Percentiles rank a stretch among this genome's conserved stretches.
Conservation (phyloP, 1,140 invertebrate genomes). For the Drosophila kurseongensis region DNA sequence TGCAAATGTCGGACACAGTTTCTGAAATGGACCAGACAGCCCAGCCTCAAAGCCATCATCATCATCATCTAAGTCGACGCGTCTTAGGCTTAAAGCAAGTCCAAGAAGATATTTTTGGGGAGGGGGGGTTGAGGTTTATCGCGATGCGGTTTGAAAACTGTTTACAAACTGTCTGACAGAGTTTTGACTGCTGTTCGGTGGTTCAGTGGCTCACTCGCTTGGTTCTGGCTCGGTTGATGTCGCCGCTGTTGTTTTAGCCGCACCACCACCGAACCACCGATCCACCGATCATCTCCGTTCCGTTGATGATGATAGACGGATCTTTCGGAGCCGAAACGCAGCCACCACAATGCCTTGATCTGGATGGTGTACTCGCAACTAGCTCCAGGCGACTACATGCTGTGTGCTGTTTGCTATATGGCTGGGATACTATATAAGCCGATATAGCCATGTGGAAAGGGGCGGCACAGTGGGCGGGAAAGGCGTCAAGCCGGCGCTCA, state of each 20-base stretch:
- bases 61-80: slow-evolving; percentile 67
- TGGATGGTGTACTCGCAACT: slow-evolving; percentile 39
- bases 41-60: slow-evolving; percentile 23
- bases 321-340: slow-evolving; percentile 54
- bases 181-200: slow-evolving; percentile 74
- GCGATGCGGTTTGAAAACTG: slow-evolving; percentile 75
- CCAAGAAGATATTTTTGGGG: neutral
- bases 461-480: slow-evolving; percentile 69
- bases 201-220: slow-evolving; percentile 24
- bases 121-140: slow-evolving; percentile 52
- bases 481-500: slow-evolving; percentile 23
- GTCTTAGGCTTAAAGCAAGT: slow-evolving; percentile 68
- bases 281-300: slow-evolving; percentile 14
- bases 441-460: slow-evolving; percentile 1
- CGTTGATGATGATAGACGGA: slow-evolving; percentile 72
- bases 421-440: neutral
- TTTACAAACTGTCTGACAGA: slow-evolving; percentile 83
- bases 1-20: slow-evolving; percentile 80
- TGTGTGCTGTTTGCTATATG: slow-evolving; percentile 34
- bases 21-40: slow-evolving; percentile 62
- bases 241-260: slow-evolving; percentile 48
- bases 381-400: slow-evolving; percentile 71
- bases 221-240: slow-evolving; percentile 53
- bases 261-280: slow-evolving; percentile 3
- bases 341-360: slow-evolving; percentile 19